Evolutionary conservation across 1,140 invertebrate species (phyloP), one percentile per base, ranked within the genome.

Genomic region (Sitophilus oryzae): DNA sequence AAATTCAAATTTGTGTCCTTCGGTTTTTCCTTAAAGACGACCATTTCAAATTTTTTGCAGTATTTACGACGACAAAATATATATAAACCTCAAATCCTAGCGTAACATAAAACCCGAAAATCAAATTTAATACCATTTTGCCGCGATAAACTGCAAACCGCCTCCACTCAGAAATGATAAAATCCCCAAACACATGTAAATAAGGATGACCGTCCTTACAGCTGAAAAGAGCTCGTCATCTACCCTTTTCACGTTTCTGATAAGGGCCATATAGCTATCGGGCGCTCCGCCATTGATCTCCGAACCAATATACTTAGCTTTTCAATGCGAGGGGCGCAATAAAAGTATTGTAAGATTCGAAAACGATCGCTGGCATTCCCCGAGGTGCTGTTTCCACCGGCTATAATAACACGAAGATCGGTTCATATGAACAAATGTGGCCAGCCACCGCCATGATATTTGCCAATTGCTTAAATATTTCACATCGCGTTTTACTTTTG

Each of bases 221-320:
- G 42, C 21, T 52, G 36, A 57, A 57, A 57, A 43, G 48, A 52
- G 38, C 41, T 57, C 55, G 49, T 57, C 48, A 52, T 45, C 41
- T 25, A 46, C 55, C 18, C 48, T 47, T 49, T 52, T 52, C 42
- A 41, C 19, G 49, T 57, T 47, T 20, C 48, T 14, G 48, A 57
- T 52, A 57, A 52, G 55, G 25, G 40, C 23, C 34, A 18, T 40
- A 35, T 23, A 49, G 45, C 41, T 49, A 49, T 56, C 45, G 52
- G 52, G 43, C 16, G 30, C 43, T 16, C 36, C 46, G 20, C 58
- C 63, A 66, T 65, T 67, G 62, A 67, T 66, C 61, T 63, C 44
- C 52, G 50, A 64, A 60, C 58, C 62, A 66, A 66, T 66, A 66
- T 62, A 66, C 62, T 66, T 61, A 58, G 52, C 38, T 18, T 22